These are phyloP conservation scores for Gobius niger DNA, from an alignment of 2,113 vertebrate species.

Conservation along the genomic window DNA sequence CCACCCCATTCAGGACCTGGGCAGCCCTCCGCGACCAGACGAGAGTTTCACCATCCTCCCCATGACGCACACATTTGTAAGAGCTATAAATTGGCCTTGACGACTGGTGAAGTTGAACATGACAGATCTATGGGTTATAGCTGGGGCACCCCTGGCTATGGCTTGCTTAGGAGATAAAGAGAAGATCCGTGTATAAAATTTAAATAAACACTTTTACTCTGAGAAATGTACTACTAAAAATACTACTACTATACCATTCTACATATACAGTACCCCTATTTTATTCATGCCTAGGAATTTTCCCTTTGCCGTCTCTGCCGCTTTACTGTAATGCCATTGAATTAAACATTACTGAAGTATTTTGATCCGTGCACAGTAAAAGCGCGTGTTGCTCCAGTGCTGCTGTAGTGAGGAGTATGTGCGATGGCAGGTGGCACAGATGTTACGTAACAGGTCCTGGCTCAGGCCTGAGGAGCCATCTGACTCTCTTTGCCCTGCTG, in stretches of 20 bases:
- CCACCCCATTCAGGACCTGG: constrained; percentile 73
- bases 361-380: constrained; percentile 17
- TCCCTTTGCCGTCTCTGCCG: neutral
- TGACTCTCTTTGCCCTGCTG: constrained; percentile 15
- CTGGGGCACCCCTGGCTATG: no score
- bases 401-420: constrained; percentile 5
- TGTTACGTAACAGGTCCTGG: constrained; percentile 27
- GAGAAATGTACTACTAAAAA: no score
- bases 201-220: no score
- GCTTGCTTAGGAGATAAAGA: no score
- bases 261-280: no score
- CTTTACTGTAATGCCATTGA: neutral
- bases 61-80: constrained; percentile 75
- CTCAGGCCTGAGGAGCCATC: constrained; percentile 21
- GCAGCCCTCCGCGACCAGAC: constrained; percentile 62
- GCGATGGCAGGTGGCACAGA: constrained; percentile 19
- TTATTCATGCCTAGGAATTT: neutral
- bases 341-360: constrained; percentile 28
- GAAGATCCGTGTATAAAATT: no score
- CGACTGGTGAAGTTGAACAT: no score
- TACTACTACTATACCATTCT: no score
- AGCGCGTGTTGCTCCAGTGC: constrained; percentile 18
- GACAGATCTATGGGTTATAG: no score
- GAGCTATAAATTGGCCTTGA: constrained; percentile 14
- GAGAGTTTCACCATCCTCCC: constrained; percentile 63